Evolutionary conservation across 2,888 invertebrate genomes (phyloP).

Genomic region (Penaeus monodon): DNA sequence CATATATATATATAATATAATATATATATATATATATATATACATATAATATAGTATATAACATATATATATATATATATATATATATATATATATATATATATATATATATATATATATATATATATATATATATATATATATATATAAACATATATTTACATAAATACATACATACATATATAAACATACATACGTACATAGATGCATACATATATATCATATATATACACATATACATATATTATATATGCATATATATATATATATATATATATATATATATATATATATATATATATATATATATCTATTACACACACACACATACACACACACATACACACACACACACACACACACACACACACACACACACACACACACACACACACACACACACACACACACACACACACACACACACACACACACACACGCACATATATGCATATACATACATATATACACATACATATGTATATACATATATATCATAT

Average conservation of each 20-base stretch:
- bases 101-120: conserved; percentile 29
- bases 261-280: conserved; percentile 9
- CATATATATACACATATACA: neutral
- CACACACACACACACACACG: no score
- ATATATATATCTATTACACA: neutral
- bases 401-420: no score
- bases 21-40: conserved; percentile 34
- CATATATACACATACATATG: no score
- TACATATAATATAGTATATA: conserved; percentile 15
- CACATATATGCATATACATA: no score
- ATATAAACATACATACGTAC: neutral
- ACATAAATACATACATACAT: neutral
- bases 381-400: neutral
- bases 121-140: neutral
- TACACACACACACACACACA: neutral
- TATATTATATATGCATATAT: conserved; percentile 7
- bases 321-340: neutral
- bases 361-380: neutral
- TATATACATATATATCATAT: no score
- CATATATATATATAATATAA: neutral
- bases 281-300: conserved; percentile 13
- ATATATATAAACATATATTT: neutral
- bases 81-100: conserved; percentile 19
- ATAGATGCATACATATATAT: neutral
- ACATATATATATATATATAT: conserved; percentile 35